phyloP scores from a whole-genome alignment of 2,113 vertebrate species.

The Apodemus speciosus region DNA sequence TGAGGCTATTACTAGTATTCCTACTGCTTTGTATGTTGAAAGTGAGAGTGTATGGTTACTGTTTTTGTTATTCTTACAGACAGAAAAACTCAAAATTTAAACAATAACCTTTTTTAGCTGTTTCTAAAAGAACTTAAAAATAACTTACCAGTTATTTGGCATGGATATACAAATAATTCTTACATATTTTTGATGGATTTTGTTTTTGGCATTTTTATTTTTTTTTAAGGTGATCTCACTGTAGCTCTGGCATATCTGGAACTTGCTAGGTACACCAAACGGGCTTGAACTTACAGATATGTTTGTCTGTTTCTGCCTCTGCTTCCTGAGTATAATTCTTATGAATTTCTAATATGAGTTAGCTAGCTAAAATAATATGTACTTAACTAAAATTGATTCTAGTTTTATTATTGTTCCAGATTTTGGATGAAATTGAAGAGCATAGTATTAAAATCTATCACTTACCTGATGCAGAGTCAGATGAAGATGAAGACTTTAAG shows the following conservation, averaged over 20 bases:
- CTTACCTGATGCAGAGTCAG: slow-evolving; percentile 97
- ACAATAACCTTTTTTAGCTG: neutral
- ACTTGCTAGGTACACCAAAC: neutral
- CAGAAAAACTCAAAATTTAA: neutral
- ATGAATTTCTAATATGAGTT: neutral
- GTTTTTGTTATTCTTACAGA: neutral
- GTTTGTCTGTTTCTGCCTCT: neutral
- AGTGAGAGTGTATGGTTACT: fast-evolving
- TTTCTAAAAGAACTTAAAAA: neutral
- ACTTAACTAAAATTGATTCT: neutral
- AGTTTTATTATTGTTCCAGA: slow-evolving; percentile 81
- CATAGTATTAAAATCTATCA: slow-evolving; percentile 99
- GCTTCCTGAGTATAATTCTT: neutral
- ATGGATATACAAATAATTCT: neutral
- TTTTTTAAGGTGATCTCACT: neutral
- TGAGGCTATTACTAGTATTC: fast-evolving
- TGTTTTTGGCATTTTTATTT: neutral
- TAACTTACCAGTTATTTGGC: neutral
- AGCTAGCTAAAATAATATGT: neutral
- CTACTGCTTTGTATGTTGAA: neutral
- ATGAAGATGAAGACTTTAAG: slow-evolving; percentile 99
- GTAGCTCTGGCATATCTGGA: neutral
- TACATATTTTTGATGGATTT: neutral
- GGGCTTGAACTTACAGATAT: neutral
- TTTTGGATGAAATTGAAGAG: slow-evolving; percentile 98